Base-by-base conservation (phyloP, 2,113 vertebrate species). In the Malurus alboscapulatus region DNA sequence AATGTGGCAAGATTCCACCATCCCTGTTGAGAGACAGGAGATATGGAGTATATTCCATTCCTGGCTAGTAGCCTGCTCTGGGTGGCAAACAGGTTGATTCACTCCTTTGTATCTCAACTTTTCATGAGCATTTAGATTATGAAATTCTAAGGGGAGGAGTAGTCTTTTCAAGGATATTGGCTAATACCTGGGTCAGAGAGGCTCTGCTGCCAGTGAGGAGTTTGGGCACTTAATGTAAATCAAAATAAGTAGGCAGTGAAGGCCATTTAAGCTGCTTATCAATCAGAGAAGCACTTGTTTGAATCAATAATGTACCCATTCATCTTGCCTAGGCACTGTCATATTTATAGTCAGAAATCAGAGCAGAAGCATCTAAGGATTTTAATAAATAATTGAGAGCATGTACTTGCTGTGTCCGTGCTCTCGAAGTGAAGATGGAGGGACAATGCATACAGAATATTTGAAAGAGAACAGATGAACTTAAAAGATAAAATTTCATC, bases 381-480 rank as follows among this genome's bases (percentile, higher is more conserved):
- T 84, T 82, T 82, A 88, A 65, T 92, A 92, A 91, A 84, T 92
- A 65, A 81, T 75, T 84, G 88, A 73, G 40, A 38, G 29, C 27
- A 38, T 68, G 32, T 71, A 42, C 32, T 92, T 72, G 45, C 79
- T 75, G 50, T 84, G 50, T 19, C 84, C 0, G 0, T 81, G 34
- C 47, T 84, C 22, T 88, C 67, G 57, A 81, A 57, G 26, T 72
- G 73, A 90, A 86, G 83, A 24, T 65, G 73, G n/a, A 85, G 29
- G 17, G 45, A 92, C 54, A 81, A 78, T 53, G 17, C 16, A 22
- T 68, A 48, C 38, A 59, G 63, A 80, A 55, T 81, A 59, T 78
- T 87, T 88, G 51, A 67, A 90, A 90, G 63, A 54, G 26, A 63
- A 44, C 17, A 84, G 27, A 34, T 93, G 38, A 83, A 88, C 7